Percentiles rank a stretch among this genome's conserved stretches.
Conservation (phyloP, 2,113 vertebrate species). For the Daphoenositta chrysoptera region DNA sequence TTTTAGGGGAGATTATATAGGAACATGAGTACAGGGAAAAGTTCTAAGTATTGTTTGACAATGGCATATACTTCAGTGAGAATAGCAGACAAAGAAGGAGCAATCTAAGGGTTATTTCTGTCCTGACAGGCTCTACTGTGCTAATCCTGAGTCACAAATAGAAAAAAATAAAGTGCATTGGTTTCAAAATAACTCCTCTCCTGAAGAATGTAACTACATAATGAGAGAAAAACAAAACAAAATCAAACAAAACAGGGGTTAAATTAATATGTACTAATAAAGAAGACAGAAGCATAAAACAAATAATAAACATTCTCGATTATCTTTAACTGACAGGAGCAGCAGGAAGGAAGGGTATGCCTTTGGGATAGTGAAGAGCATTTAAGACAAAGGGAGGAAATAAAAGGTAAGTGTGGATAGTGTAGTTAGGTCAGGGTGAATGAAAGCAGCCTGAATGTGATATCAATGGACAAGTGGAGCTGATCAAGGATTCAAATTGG, state of each 20-base stretch:
- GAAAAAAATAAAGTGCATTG: not conserved
- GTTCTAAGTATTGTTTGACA: not conserved
- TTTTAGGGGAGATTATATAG: not conserved
- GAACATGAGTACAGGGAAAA: not conserved
- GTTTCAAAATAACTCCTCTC: not conserved
- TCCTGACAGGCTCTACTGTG: not conserved
- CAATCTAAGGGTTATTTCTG: not conserved
- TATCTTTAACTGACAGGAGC: not conserved
- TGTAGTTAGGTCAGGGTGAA: not conserved
- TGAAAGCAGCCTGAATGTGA: not conserved
- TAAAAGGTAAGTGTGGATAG: not conserved
- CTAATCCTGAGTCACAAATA: not conserved
- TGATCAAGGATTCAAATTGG: not conserved
- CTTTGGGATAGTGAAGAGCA: not conserved
- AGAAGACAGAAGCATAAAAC: not conserved
- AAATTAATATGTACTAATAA: not conserved
- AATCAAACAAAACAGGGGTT: not conserved
- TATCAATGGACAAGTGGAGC: not conserved
- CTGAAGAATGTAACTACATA: not conserved
- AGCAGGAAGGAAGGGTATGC: not conserved
- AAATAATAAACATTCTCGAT: not conserved
- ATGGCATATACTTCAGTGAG: not conserved
- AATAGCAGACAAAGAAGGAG: not conserved
- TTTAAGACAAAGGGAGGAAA: not conserved
- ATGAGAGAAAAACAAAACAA: not conserved